phyloP scores from a whole-genome alignment of 1,140 invertebrate species.

The Eumeta japonica region DNA sequence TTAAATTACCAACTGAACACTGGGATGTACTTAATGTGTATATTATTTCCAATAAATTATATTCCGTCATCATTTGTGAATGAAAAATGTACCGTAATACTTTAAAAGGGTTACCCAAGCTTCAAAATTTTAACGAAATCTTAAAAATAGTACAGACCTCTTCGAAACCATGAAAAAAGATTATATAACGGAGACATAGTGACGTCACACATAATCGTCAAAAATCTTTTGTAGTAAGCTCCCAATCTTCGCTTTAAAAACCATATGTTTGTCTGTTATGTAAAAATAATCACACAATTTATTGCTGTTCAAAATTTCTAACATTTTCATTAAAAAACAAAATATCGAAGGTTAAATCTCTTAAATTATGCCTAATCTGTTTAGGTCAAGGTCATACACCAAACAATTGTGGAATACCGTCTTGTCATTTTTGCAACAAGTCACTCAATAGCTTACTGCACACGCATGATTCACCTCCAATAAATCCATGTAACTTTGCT shows the following conservation, averaged over 20 bases:
- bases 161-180: constrained; percentile 13
- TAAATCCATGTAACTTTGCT: no score
- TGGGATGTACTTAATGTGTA: constrained; percentile 12
- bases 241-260: neutral
- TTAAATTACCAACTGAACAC: constrained; percentile 8
- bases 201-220: constrained; percentile 2
- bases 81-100: constrained; percentile 15
- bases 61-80: constrained; percentile 7
- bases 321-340: no score
- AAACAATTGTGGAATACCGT: no score
- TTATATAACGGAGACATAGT: constrained; percentile 6
- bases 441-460: neutral
- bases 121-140: constrained; percentile 15
- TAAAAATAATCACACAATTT: neutral
- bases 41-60: constrained; percentile 11
- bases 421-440: no score
- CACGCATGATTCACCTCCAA: neutral
- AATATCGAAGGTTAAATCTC: no score
- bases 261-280: constrained; percentile 1
- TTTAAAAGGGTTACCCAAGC: constrained; percentile 5
- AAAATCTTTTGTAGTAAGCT: constrained; percentile 1
- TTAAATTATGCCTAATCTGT: no score
- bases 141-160: no score
- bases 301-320: no score
- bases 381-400: no score